Percentiles rank a stretch among this genome's conserved stretches.
phyloP scores from a whole-genome alignment of 2,888 invertebrate species.

The Augochlorella aurata region DNA sequence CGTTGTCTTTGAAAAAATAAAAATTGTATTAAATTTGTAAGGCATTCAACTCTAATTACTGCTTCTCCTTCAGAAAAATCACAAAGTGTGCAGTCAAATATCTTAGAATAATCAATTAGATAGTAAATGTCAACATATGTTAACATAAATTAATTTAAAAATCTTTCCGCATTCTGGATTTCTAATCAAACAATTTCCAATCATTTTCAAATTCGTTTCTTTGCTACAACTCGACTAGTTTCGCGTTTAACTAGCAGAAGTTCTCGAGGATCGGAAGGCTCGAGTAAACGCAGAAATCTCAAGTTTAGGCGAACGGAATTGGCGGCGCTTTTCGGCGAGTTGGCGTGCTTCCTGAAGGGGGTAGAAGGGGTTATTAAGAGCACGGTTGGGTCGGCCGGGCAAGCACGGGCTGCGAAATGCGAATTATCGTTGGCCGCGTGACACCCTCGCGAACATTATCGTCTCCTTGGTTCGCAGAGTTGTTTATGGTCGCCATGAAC shows the following conservation, averaged over 20 bases:
- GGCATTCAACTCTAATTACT: no score
- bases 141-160: no score
- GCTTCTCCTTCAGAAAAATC: no score
- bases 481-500: conserved; percentile 52
- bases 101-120: no score
- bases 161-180: no score
- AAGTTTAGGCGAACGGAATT: not conserved
- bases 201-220: not conserved
- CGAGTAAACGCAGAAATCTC: not conserved
- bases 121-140: no score
- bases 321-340: not conserved
- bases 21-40: no score
- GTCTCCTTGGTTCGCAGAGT: conserved; percentile 49
- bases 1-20: no score
- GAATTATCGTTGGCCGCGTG: conserved; percentile 51
- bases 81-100: no score
- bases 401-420: conserved; percentile 22
- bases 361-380: not conserved
- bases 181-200: no score
- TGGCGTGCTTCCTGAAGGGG: not conserved
- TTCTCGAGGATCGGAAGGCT: not conserved
- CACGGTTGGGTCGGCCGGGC: not conserved
- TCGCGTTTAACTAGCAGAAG: not conserved
- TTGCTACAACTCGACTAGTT: not conserved
- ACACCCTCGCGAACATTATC: conserved; percentile 60